Base-by-base conservation (phyloP, 2,888 invertebrate species). In the Azorinus chamasolen region DNA sequence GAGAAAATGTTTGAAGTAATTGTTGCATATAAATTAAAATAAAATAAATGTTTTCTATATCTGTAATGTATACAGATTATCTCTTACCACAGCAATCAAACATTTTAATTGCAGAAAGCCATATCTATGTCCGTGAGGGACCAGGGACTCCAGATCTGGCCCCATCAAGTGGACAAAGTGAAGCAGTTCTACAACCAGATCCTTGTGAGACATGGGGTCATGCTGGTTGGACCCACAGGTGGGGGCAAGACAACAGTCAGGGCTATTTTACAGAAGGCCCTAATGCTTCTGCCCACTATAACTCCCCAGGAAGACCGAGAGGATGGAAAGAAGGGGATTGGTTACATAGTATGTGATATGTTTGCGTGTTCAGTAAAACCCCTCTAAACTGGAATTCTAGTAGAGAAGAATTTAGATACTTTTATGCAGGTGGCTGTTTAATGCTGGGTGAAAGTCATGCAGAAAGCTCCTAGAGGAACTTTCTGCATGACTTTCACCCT, bases 181-280 rank as follows among this genome's bases (percentile, higher is more conserved):
- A 89, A 91, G 51, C 93, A 93, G 86, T 88, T 93, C n/a, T 89
- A 93, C 79, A 92, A 88, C 79, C 93, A 93, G 87, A 90, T 93
- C 58, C 79, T 91, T 75, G 92, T 93, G 5, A 86, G 92, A 8
- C 93, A 93, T 65, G 93, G 93, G 1, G 91, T 93, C 48, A 93
- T 93, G 93, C 79, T 93, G 68, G 92, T 93, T 4, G 93, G 93
- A 4, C 92, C 93, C 0, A 91, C 92, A 3, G 91, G 92, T 27
- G 92, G 93, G 4, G 93, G 93, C 4, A 93, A 93, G 82, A 91
- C 92, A 0, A 87, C 91, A 0, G 87, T 90, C n/a, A 76, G 93
- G 51, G 90, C 86, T 62, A 90, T 93, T 69, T 87, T 93, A 45
- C 92, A 93, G 87, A 91, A 88, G 80, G 92, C 93, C 10, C 87